Conservation (phyloP, 2,797 vertebrate species). For the Fratercula arctica region DNA sequence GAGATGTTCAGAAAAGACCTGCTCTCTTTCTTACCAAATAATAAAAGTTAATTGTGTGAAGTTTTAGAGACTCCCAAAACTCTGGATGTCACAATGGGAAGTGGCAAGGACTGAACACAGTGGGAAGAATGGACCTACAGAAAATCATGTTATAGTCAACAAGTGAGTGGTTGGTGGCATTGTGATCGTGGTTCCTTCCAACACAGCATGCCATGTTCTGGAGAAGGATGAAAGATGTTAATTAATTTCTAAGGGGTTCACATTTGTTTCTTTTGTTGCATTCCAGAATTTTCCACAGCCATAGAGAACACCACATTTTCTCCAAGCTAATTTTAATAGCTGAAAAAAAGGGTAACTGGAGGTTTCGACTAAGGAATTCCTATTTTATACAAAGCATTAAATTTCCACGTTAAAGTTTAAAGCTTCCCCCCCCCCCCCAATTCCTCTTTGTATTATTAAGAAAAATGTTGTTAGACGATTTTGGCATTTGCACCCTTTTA, state of each 20-base stretch:
- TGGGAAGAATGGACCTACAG: neutral
- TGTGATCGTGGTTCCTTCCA: neutral
- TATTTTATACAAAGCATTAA: neutral
- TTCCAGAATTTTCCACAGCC: neutral
- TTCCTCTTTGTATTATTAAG: neutral
- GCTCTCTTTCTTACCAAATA: neutral
- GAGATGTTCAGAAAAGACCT: neutral
- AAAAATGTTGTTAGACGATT: neutral
- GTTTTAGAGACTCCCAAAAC: neutral
- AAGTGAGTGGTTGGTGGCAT: neutral
- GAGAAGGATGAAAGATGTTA: neutral
- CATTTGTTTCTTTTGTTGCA: neutral
- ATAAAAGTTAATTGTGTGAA: neutral
- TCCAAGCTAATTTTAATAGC: neutral
- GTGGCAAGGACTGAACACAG: neutral
- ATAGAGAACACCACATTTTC: neutral
- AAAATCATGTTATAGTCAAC: neutral
- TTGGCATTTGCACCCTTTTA: neutral
- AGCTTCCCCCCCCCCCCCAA: neutral
- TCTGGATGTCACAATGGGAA: neutral
- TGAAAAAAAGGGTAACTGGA: neutral
- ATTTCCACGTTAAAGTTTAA: neutral
- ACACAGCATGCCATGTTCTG: neutral
- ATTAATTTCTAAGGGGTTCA: neutral
- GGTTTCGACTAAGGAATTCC: neutral